A percentile compares a stretch with the other conserved stretches of the same genome.
Evolutionary conservation across 2,113 vertebrate genomes (phyloP).

Genomic region (Catharus minimus): DNA sequence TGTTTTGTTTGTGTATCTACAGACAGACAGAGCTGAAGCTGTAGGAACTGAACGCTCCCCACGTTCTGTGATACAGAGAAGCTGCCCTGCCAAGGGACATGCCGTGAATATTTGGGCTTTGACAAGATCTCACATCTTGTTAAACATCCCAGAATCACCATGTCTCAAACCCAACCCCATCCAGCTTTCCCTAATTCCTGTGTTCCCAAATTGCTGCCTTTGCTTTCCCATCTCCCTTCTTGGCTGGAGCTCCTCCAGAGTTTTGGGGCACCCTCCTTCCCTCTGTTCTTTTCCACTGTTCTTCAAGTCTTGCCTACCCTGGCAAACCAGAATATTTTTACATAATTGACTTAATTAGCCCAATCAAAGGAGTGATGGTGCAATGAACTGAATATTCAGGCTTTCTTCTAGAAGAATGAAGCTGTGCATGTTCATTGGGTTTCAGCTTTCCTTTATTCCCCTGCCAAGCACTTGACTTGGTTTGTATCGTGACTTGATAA

Average conservation of each 20-base stretch:
- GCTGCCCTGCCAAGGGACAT: not conserved
- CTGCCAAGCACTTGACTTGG: constrained; percentile 9
- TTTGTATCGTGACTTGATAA: not conserved
- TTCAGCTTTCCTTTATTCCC: not conserved
- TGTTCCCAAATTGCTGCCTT: not conserved
- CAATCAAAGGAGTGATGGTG: not conserved
- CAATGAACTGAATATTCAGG: not conserved
- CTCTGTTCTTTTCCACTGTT: not conserved
- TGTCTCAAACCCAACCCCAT: not conserved
- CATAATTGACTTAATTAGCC: constrained; percentile 26
- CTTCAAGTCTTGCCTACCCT: not conserved
- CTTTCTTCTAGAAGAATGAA: not conserved
- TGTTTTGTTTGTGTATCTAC: not conserved
- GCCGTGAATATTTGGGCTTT: not conserved
- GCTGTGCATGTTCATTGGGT: not conserved
- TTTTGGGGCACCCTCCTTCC: not conserved
- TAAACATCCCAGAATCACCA: not conserved
- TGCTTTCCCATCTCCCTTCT: not conserved
- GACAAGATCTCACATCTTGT: not conserved
- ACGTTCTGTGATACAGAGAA: not conserved
- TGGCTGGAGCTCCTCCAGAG: not conserved
- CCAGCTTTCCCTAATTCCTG: not conserved
- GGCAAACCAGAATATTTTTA: not conserved
- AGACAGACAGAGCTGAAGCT: not conserved
- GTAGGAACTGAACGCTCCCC: not conserved